Evolutionary conservation across 1,140 invertebrate genomes (phyloP).

Genomic region (Drosophila repleta): DNA sequence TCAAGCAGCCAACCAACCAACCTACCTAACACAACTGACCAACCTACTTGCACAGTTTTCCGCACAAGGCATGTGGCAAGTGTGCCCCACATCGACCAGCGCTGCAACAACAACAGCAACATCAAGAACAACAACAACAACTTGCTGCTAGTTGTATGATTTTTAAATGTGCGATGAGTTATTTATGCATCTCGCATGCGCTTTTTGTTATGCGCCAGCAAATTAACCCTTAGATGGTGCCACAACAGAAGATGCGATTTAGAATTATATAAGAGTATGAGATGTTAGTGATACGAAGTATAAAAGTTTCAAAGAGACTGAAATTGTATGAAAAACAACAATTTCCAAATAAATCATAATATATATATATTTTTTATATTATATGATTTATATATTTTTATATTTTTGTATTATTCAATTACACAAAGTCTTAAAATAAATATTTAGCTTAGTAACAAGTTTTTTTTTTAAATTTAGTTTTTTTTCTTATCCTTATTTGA

Average conservation of each 20-base stretch:
- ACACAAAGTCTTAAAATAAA: too few relatives aligned
- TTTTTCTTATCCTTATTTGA: too few relatives aligned
- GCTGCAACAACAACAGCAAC: slow-evolving; percentile 24
- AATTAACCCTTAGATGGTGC: slow-evolving; percentile 56
- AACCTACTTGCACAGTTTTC: slow-evolving; percentile 82
- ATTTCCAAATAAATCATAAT: too few relatives aligned
- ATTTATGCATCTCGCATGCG: slow-evolving; percentile 74
- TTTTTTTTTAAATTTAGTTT: too few relatives aligned
- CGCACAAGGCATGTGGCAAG: slow-evolving; percentile 80
- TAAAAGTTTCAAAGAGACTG: too few relatives aligned
- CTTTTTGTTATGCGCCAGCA: slow-evolving; percentile 57
- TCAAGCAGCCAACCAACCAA: slow-evolving; percentile 32
- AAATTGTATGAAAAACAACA: too few relatives aligned
- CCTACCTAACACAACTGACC: slow-evolving; percentile 52
- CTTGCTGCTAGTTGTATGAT: slow-evolving; percentile 66
- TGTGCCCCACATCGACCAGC: slow-evolving; percentile 76
- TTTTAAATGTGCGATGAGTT: slow-evolving; percentile 82
- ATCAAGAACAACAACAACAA: slow-evolving; percentile 42
- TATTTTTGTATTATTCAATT: too few relatives aligned
- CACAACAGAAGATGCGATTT: background rate
- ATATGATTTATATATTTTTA: too few relatives aligned
- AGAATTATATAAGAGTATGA: background rate
- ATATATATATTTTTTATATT: too few relatives aligned
- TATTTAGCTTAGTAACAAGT: too few relatives aligned
- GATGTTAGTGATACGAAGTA: too few relatives aligned